Conservation (phyloP, 2,888 invertebrate species). For the Synergus itoensis region DNA sequence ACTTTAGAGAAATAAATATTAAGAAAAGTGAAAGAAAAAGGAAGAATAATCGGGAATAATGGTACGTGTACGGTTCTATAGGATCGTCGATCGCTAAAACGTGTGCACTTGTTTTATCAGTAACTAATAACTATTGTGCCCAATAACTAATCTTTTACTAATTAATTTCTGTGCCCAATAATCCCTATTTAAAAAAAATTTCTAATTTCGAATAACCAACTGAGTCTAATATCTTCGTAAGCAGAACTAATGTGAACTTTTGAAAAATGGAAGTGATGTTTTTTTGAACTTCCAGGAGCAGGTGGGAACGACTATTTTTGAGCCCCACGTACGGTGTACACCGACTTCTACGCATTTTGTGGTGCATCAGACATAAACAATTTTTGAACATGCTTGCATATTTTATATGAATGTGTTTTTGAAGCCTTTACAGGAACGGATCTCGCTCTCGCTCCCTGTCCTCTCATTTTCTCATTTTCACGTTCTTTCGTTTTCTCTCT, state of each 20-base stretch:
- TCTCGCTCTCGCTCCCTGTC: constrained; percentile 72
- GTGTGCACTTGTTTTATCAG: constrained; percentile 40
- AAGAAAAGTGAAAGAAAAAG: neutral
- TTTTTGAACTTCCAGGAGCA: constrained; percentile 78
- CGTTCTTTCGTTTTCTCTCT: constrained; percentile 65
- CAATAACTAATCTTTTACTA: constrained; percentile 49
- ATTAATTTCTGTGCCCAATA: constrained; percentile 51
- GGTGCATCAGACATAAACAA: constrained; percentile 78
- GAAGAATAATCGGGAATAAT: constrained; percentile 17
- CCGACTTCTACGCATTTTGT: constrained; percentile 77
- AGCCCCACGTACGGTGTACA: constrained; percentile 77
- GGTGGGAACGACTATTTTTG: constrained; percentile 78
- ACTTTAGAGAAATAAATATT: neutral
- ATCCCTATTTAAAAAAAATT: constrained; percentile 24
- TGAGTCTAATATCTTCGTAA: constrained; percentile 57
- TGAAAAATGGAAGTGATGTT: constrained; percentile 78
- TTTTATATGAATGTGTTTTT: constrained; percentile 78
- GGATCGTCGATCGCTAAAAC: constrained; percentile 38
- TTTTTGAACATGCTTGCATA: constrained; percentile 80
- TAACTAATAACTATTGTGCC: constrained; percentile 37
- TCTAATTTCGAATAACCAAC: constrained; percentile 3
- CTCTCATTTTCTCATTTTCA: constrained; percentile 48
- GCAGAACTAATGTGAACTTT: constrained; percentile 75
- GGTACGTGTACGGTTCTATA: constrained; percentile 41
- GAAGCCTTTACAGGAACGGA: constrained; percentile 78